A percentile compares a stretch with the other conserved stretches of the same genome.
These are phyloP conservation scores for Leptopilina myrica DNA, from an alignment of 2,888 invertebrate species.

Conservation along the genomic window DNA sequence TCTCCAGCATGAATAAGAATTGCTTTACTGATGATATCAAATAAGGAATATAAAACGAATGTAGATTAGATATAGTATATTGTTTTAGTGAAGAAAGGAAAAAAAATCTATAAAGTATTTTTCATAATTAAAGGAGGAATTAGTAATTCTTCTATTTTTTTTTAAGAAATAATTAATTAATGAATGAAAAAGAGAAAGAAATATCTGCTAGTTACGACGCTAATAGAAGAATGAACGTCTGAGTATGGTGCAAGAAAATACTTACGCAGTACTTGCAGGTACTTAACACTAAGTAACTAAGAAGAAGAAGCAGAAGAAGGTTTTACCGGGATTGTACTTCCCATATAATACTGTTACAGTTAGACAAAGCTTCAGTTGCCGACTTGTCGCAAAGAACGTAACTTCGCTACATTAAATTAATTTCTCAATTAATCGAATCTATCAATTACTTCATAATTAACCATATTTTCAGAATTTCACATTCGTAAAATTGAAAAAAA, in stretches of 20 bases:
- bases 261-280: slow-evolving; percentile 26
- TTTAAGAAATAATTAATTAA: neutral
- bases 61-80: too few species aligned
- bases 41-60: too few species aligned
- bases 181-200: slow-evolving; percentile 4
- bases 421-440: neutral
- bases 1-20: too few species aligned
- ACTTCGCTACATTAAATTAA: slow-evolving; percentile 44
- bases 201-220: neutral
- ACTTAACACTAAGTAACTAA: slow-evolving; percentile 29
- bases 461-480: too few species aligned
- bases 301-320: slow-evolving; percentile 27
- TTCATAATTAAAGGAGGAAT: neutral
- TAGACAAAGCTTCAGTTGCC: slow-evolving; percentile 66
- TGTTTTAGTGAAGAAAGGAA: neutral
- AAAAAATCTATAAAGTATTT: neutral
- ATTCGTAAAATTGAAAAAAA: too few species aligned
- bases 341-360: slow-evolving; percentile 69
- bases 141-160: neutral
- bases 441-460: neutral
- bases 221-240: slow-evolving; percentile 38
- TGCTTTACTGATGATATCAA: too few species aligned
- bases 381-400: slow-evolving; percentile 61
- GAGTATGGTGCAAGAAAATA: slow-evolving; percentile 15
- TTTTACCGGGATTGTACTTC: slow-evolving; percentile 35